Evolutionary conservation across 2,113 vertebrate genomes (phyloP), one percentile per base, ranked within the genome.

Genomic region (Galbula dea): DNA sequence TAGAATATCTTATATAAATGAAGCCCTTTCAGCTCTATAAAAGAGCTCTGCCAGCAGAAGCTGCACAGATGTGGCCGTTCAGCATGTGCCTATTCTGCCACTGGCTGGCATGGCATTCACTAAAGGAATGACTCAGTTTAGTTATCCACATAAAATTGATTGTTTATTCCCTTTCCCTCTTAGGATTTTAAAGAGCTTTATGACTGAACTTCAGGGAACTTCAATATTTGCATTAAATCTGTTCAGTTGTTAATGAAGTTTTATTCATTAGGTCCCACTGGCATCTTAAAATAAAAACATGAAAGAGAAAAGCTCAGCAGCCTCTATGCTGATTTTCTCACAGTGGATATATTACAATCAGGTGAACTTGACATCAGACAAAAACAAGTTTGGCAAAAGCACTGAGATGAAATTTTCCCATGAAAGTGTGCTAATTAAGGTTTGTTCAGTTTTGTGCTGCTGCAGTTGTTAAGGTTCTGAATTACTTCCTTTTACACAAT

Each of bases 261-360:
- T 65, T 61, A 90, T 85, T 48, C 17, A 93, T 94, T 95, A 78
- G 11, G 88, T 83, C 67, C 78, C 62, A 76, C 41, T 88, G 75
- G 36, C 8, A 82, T 46, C 61, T 87, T 89, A 94, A 94, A 96
- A 94, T 51, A 61, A 92, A 93, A 88, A 75, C 46, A 89, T 59
- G 15, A 92, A 92, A 79, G 61, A 32, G 23, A 90, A 87, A 83
- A 62, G 41, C 59, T 78, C 62, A 62, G 66, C 32, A 83, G 32
- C 7, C 68, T 88, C 74, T 48, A 13, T 18, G 15, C 27, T 37
- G 20, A 5, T 86, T 94, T 39, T 37, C 76, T 87, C 73, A 34
- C 26, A 86, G n/a, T n/a, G 73, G 43, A 39, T 51, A 57, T 57
- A 84, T 68, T n/a, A 86, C 11, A 52, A 85, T 45, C 61, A 36